phyloP scores from a whole-genome alignment of 2,797 vertebrate species.

The Anableps anableps region DNA sequence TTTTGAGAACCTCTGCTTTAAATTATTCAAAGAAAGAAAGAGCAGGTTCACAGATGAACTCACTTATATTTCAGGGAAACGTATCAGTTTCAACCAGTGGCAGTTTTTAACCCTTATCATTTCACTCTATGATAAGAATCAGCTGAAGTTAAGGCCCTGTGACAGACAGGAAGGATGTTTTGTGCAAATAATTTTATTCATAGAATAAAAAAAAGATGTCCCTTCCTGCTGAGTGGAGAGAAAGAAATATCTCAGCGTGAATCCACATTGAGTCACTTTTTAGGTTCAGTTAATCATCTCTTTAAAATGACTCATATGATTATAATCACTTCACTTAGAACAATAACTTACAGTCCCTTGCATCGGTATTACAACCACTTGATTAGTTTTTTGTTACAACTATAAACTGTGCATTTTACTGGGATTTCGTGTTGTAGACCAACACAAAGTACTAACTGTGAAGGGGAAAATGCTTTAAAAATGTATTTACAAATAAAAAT shows the following conservation, averaged over 20 bases:
- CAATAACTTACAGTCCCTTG: background rate
- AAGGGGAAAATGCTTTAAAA: too few species aligned
- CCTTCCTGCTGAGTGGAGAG: background rate
- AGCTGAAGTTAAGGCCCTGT: slow-evolving; percentile 7
- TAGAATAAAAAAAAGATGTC: slow-evolving; percentile 43
- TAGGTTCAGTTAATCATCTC: background rate
- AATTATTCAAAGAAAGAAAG: background rate
- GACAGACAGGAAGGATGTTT: slow-evolving; percentile 15
- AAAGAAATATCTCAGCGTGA: slow-evolving; percentile 8
- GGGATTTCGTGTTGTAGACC: too few species aligned
- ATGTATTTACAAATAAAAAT: too few species aligned
- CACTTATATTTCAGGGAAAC: background rate
- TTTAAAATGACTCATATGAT: background rate
- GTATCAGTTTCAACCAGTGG: background rate
- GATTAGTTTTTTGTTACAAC: background rate
- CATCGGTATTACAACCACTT: background rate
- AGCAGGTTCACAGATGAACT: background rate
- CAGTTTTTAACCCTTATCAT: background rate
- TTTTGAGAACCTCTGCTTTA: background rate
- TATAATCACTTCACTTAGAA: background rate
- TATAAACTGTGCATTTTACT: too few species aligned
- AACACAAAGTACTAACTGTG: too few species aligned
- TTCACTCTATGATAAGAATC: background rate
- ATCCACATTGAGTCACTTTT: slow-evolving; percentile 20
- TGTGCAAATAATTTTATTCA: slow-evolving; percentile 73